A percentile compares a stretch with the other conserved stretches of the same genome.
Evolutionary conservation across 1,140 invertebrate species (phyloP).

Genomic region (Sitophilus oryzae): DNA sequence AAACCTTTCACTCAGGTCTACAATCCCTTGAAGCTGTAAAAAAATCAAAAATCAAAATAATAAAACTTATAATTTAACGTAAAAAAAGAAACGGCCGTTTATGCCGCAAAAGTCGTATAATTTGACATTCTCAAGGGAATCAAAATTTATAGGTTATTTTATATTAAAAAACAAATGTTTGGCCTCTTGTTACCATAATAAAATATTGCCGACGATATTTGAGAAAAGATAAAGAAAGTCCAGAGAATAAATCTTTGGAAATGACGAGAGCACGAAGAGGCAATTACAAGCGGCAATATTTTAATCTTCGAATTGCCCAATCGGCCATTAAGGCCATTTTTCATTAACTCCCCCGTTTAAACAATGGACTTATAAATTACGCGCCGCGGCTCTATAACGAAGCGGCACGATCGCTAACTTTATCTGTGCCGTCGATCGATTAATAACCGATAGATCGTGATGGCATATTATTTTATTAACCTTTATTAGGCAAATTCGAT

Average conservation of each 20-base stretch:
- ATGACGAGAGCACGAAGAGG: background rate
- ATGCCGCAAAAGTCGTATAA: no score
- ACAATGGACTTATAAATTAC: conserved; percentile 18
- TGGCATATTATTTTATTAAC: conserved; percentile 25
- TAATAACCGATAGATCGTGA: conserved; percentile 23
- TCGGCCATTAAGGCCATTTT: conserved; percentile 1
- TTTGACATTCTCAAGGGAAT: no score
- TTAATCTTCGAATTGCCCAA: background rate
- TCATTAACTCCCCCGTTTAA: conserved; percentile 3
- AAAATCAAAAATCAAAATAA: no score
- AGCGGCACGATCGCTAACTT: conserved; percentile 14
- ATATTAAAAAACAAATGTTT: no score
- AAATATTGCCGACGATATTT: no score
- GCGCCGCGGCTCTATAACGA: conserved; percentile 9
- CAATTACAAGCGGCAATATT: background rate
- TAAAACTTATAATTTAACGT: no score
- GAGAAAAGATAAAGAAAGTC: no score
- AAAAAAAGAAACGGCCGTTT: no score
- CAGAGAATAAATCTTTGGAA: background rate
- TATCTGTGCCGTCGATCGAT: conserved; percentile 18
- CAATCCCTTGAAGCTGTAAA: no score
- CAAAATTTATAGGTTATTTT: no score
- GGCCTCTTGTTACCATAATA: no score
- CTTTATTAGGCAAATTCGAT: conserved; percentile 24
- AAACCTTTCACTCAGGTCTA: no score